Percentiles rank a stretch among this genome's conserved stretches.
phyloP scores from a whole-genome alignment of 2,113 vertebrate genomes.

The Phalacrocorax pelagicus region DNA sequence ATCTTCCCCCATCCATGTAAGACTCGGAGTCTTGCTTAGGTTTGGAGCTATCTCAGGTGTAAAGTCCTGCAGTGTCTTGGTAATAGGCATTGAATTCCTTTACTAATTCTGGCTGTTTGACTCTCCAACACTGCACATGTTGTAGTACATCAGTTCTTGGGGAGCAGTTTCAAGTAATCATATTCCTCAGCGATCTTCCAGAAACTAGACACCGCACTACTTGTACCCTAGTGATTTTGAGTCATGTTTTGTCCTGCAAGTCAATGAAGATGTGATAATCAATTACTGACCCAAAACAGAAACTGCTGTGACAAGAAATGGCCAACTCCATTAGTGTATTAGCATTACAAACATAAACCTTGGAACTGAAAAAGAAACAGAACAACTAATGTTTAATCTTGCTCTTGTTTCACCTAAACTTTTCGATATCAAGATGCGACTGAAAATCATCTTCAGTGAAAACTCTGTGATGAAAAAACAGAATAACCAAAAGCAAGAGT shows the following conservation, averaged over 20 bases:
- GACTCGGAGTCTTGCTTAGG: not conserved
- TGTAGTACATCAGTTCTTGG: not conserved
- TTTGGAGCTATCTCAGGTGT: not conserved
- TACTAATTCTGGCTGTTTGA: not conserved
- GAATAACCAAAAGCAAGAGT: not conserved
- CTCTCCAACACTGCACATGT: not conserved
- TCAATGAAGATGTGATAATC: not conserved
- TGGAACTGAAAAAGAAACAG: not conserved
- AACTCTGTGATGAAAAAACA: not conserved
- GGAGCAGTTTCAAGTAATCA: not conserved
- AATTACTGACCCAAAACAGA: not conserved
- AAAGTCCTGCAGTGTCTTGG: not conserved
- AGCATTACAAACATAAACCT: not conserved
- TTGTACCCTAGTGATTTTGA: not conserved
- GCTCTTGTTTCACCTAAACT: not conserved
- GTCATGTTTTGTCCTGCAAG: not conserved
- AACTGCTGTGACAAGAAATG: not conserved
- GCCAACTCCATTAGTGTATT: not conserved
- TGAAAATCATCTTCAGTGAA: not conserved
- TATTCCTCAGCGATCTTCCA: not conserved
- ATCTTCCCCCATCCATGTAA: accelerated
- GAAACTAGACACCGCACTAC: not conserved
- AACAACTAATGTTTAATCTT: not conserved
- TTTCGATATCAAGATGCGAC: not conserved
- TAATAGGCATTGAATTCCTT: not conserved